Evolutionary conservation across 2,113 vertebrate species (phyloP).

Genomic region (Leiothrix lutea): DNA sequence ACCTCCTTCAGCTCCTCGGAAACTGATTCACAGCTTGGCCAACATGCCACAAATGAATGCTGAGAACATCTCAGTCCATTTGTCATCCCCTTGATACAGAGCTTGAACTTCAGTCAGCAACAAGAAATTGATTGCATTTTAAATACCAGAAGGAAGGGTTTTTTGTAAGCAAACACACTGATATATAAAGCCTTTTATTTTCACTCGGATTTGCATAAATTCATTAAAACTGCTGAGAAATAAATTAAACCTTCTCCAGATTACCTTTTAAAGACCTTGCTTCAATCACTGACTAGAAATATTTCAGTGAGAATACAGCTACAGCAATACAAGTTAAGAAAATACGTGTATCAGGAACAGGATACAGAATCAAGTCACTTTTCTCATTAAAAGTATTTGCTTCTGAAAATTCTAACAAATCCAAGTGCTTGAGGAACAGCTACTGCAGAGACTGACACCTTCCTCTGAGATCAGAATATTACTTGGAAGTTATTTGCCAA

Average conservation of each 20-base stretch:
- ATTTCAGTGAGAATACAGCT: background rate
- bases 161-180: background rate
- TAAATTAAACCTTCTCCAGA: background rate
- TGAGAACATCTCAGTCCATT: background rate
- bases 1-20: background rate
- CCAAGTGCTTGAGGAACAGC: background rate
- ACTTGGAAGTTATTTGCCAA: background rate
- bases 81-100: background rate
- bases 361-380: background rate
- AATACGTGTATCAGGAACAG: fast-evolving
- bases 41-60: background rate
- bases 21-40: background rate
- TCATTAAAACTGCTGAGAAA: background rate
- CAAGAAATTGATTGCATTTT: background rate
- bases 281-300: background rate
- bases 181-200: conserved; percentile 15
- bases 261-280: background rate
- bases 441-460: background rate
- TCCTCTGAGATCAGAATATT: background rate
- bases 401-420: background rate
- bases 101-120: background rate
- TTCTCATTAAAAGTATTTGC: background rate
- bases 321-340: background rate
- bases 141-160: background rate
- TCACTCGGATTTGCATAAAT: background rate